These are phyloP conservation scores for Strongylocentrotus purpuratus DNA, from an alignment of 35 echinoderm and acorn worm genomes.

Conservation along the genomic window DNA sequence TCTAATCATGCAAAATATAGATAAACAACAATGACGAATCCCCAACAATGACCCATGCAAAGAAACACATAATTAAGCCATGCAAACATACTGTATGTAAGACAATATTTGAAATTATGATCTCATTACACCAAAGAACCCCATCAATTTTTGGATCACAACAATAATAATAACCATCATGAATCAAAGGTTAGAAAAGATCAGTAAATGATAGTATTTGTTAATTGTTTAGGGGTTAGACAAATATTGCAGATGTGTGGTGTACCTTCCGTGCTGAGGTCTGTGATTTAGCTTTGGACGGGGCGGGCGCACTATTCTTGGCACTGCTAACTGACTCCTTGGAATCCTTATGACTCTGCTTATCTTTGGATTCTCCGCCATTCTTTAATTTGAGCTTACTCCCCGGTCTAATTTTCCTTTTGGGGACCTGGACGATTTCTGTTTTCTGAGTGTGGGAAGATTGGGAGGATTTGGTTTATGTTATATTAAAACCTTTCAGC, in stretches of 20 bases:
- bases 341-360: slow-evolving; percentile 80
- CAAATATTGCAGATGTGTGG: neutral
- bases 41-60: neutral
- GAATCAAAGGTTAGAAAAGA: neutral
- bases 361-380: slow-evolving; percentile 69
- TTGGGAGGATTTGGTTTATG: neutral
- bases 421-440: slow-evolving; percentile 31
- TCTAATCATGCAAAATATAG: too few relatives aligned
- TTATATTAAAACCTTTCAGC: neutral
- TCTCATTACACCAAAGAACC: neutral
- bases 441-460: slow-evolving; percentile 40
- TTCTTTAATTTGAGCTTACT: slow-evolving; percentile 60
- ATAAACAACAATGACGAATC: neutral
- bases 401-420: slow-evolving; percentile 56
- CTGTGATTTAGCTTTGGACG: slow-evolving; percentile 67
- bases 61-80: neutral
- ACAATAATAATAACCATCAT: neutral
- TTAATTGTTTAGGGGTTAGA: neutral
- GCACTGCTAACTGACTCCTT: slow-evolving; percentile 67
- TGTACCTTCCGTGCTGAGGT: slow-evolving; percentile 42
- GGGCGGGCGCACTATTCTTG: slow-evolving; percentile 61
- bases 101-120: neutral
- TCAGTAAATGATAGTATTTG: neutral
- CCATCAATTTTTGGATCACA: neutral
- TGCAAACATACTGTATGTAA: neutral